A percentile compares a stretch with the other conserved stretches of the same genome.
Conservation (phyloP, 37 sponge, comb jelly and placozoan genomes). For the Chondrosia reniformis region DNA sequence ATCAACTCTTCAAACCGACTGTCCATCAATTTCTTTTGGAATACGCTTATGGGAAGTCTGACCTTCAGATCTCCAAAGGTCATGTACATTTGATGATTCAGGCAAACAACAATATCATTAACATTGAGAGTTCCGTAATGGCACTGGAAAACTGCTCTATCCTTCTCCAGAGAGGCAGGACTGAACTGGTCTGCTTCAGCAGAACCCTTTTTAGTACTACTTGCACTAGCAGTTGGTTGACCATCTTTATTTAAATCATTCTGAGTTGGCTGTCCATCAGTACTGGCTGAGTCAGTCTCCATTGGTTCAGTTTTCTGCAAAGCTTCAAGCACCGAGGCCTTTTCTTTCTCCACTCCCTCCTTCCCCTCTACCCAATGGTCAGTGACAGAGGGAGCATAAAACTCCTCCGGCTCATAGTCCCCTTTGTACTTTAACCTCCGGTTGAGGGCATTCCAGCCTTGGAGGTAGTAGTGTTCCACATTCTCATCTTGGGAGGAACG, state of each 20-base stretch:
- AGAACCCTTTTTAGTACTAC: neutral
- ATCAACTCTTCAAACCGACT: conserved; percentile 44
- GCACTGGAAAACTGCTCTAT: conserved; percentile 13
- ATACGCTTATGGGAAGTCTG: neutral
- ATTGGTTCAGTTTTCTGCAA: no score
- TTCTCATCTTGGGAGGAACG: conserved; percentile 46
- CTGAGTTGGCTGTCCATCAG: neutral
- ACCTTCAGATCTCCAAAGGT: conserved; percentile 42
- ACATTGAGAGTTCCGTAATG: conserved; percentile 13
- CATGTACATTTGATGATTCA: conserved; percentile 53
- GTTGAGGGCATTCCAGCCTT: conserved; percentile 81
- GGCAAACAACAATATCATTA: conserved; percentile 53
- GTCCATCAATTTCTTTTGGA: conserved; percentile 50
- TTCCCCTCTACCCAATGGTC: conserved; percentile 49
- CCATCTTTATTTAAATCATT: neutral
- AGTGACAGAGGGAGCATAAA: conserved; percentile 75
- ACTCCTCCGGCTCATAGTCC: conserved; percentile 78
- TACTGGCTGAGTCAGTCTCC: neutral
- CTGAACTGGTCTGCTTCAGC: neutral
- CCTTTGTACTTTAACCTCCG: conserved; percentile 86
- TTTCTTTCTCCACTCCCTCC: conserved; percentile 45
- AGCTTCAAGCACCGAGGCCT: conserved; percentile 2
- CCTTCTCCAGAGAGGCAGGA: conserved; percentile 3
- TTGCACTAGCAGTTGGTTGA: neutral
- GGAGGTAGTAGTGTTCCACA: conserved; percentile 83